Base-by-base conservation (phyloP, 2,888 invertebrate species). In the Atrina japonica region DNA sequence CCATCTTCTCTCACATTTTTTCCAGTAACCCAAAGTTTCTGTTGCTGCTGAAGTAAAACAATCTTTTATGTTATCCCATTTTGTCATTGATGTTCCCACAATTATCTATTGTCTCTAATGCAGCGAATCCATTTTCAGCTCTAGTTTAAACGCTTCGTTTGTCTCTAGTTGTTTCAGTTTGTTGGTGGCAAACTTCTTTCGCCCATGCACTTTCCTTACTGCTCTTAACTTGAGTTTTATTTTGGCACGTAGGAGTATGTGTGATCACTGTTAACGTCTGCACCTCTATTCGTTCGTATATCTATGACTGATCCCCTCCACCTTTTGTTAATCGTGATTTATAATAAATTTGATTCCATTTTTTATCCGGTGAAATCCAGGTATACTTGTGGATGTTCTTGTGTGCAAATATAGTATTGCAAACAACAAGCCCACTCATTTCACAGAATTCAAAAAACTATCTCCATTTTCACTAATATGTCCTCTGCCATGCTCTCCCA, bases 11-110 rank as follows among this genome's bases (percentile, higher is more conserved):
- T 55, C 35, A 29, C 27, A n/a, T 30, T 21, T 55, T 55, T 55
- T 55, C 55, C 55, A 30, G 30, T 55, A 55, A 30, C 55, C 55
- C 18, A 55, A n/a, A n/a, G 29, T 55, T 14, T 55, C 55, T 55
- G 11, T 55, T 55, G 55, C 55, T 30, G 55, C 35, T n/a, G 6
- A 55, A 55, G 55, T 29, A 55, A 55, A 21, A 55, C 55, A 55
- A 3, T 7, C n/a, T 35, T 29, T 55, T 29, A 55, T 55, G 55
- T 55, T 55, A 55, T 30, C 55, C 55, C 55, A 30, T 35, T 55
- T 55, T 55, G n/a, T 29, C 30, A 29, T 55, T 21, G 14, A 55
- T 55, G n/a, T 55, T 25, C n/a, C 35, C 21, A 3, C n/a, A 29
- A 21, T 52, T 25, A 52, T 23, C 52, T 14, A 21, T 52, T 21